Percentiles rank a stretch among this genome's conserved stretches.
Conservation (phyloP, 53 echinoderm and acorn worm genomes). For the Patiria pectinifera region DNA sequence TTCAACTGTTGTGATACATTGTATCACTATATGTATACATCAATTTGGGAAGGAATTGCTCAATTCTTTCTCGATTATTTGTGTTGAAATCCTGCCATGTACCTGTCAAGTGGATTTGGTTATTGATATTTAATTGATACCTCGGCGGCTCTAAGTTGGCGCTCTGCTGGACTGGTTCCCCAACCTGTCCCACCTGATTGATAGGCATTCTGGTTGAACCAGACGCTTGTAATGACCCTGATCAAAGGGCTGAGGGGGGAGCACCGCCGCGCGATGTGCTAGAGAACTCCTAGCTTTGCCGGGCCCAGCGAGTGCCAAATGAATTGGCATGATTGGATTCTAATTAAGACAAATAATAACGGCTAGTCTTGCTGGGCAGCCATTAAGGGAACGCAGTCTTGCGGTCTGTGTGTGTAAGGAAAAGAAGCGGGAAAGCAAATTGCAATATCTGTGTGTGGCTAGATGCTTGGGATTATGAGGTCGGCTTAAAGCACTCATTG, state of each 20-base stretch:
- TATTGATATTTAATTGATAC: slow-evolving; percentile 49
- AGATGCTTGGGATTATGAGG: background rate
- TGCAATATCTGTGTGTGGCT: background rate
- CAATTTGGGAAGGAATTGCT: background rate
- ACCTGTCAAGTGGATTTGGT: background rate
- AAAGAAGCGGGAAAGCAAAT: background rate
- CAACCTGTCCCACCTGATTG: slow-evolving; percentile 28
- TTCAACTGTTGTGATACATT: background rate
- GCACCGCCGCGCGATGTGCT: slow-evolving; percentile 1
- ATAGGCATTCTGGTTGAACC: slow-evolving; percentile 12
- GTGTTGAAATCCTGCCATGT: background rate
- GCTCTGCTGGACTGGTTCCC: background rate
- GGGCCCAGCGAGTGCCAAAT: slow-evolving; percentile 38
- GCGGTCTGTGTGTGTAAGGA: background rate
- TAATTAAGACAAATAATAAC: slow-evolving; percentile 64
- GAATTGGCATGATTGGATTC: slow-evolving; percentile 65
- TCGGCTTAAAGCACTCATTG: background rate
- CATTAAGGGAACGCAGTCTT: slow-evolving; percentile 7
- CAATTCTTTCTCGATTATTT: background rate
- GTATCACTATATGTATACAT: background rate
- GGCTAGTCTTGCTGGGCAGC: slow-evolving; percentile 13
- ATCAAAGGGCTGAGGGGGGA: slow-evolving; percentile 27
- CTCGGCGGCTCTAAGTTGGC: background rate
- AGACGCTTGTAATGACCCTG: slow-evolving; percentile 50
- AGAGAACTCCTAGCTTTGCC: background rate